Evolutionary conservation across 30 jellyfish, hydroid and myxozoan species (phyloP), one percentile per base, ranked within the genome.

Genomic region (Aurelia aurita complex sp. Pacific): DNA sequence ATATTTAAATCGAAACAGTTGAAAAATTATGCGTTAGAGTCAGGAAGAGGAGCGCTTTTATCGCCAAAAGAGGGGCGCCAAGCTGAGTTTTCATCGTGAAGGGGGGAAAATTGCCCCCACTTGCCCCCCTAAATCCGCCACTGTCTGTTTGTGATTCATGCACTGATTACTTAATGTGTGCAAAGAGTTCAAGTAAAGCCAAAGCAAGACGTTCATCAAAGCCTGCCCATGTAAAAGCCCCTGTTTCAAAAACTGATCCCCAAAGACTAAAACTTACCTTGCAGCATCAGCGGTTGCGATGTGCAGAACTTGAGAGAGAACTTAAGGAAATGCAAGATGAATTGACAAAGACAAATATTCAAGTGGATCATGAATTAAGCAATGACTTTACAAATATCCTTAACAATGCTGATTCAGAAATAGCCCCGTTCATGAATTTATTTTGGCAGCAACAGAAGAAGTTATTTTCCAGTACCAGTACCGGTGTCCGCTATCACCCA

Each of bases 201-300:
- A 29, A 76, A 19, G 55, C 29, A 12, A 19, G 38, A 12, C 35
- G 62, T 16, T 62, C 53, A 33, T 67, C 73, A 65, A 46, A 65
- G 67, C 91, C 91, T 69, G 91, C 91, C 50, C 76, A 69, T n/a
- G 23, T 69, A 17, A 68, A n/a, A 16, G 86, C 87, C 15, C 87
- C 91, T n/a, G 71, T 82, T 9, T 65, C 88, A 36, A 52, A 42
- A 53, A 52, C 84, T 53, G 67, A 32, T 33, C 91, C 86, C 18
- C 79, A 23, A 57, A 69, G 81, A 36, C 17, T 82, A 43, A 69
- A 55, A 15, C 78, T 70, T 14, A 69, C 91, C 67, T 69, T 82
- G 65, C 91, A 82, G 63, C 46, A 33, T 15, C 77, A 82, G 62
- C 12, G 91, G 43, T 36, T 82, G 51, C 38, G 65, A 82, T 82